These are phyloP conservation scores for Cynaeus angustus DNA, from an alignment of 2,888 invertebrate genomes.

Conservation along the genomic window DNA sequence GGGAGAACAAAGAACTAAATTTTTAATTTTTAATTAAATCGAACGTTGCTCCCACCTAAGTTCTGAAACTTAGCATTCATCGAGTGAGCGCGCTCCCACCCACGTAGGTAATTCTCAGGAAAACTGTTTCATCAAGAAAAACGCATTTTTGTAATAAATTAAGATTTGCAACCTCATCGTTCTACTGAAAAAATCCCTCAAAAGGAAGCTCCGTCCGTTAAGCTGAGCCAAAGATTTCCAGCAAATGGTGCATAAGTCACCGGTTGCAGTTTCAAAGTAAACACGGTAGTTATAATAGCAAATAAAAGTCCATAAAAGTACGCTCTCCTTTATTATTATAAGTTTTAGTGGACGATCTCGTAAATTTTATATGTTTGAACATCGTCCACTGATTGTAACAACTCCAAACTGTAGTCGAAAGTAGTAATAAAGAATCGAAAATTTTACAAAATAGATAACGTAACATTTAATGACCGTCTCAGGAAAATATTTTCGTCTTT, in stretches of 20 bases:
- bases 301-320: constrained; percentile 41
- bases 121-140: too few species aligned
- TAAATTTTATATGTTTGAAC: constrained; percentile 43
- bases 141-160: too few species aligned
- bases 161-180: background rate
- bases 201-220: background rate
- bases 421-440: constrained; percentile 8
- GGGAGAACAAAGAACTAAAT: too few species aligned
- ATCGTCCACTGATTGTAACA: constrained; percentile 35
- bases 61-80: too few species aligned
- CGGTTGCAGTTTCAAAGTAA: constrained; percentile 39
- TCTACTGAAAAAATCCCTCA: background rate
- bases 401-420: constrained; percentile 31
- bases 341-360: constrained; percentile 44
- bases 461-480: background rate
- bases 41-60: too few species aligned
- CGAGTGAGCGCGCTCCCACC: too few species aligned
- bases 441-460: background rate
- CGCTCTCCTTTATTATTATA: constrained; percentile 45
- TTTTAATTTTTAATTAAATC: too few species aligned
- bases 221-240: background rate
- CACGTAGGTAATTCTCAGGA: too few species aligned
- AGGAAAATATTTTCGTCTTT: background rate
- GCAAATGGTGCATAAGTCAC: constrained; percentile 41
- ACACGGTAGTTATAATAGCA: constrained; percentile 43